Conservation (phyloP, 53 echinoderm and acorn worm genomes). For the Pentamera pediparva region DNA sequence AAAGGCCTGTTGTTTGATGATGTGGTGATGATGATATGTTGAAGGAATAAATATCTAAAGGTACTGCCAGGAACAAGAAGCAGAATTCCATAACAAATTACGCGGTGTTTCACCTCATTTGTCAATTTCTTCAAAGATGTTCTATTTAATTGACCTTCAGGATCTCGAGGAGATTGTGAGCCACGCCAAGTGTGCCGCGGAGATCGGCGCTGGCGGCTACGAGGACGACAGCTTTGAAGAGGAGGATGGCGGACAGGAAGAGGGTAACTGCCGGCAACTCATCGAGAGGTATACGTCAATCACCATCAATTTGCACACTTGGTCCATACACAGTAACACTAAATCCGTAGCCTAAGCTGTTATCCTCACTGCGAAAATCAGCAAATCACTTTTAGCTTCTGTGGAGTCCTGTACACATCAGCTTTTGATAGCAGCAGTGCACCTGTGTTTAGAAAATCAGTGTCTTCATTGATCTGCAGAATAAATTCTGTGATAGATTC, state of each 20-base stretch:
- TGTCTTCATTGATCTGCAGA: too few species aligned
- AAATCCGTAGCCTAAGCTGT: too few species aligned
- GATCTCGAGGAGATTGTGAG: constrained; percentile 13
- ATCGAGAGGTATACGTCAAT: constrained; percentile 20
- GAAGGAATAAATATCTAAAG: background rate
- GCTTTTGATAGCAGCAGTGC: too few species aligned
- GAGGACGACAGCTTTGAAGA: constrained; percentile 32
- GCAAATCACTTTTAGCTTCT: too few species aligned
- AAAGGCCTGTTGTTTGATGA: too few species aligned
- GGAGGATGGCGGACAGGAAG: background rate
- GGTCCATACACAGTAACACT: too few species aligned
- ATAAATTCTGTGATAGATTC: too few species aligned
- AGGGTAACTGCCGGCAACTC: constrained; percentile 7
- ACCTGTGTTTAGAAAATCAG: too few species aligned
- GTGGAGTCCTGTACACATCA: too few species aligned
- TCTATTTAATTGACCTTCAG: background rate
- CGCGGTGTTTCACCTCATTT: background rate
- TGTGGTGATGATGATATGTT: background rate
- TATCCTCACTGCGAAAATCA: too few species aligned
- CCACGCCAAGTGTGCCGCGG: background rate
- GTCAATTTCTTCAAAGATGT: background rate
- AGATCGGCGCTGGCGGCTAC: constrained; percentile 13
- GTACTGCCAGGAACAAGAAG: background rate
- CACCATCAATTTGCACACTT: too few species aligned
- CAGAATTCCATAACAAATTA: too few species aligned